These are phyloP conservation scores for Eulimnadia texana DNA, from an alignment of 1,140 invertebrate species.

Conservation along the genomic window DNA sequence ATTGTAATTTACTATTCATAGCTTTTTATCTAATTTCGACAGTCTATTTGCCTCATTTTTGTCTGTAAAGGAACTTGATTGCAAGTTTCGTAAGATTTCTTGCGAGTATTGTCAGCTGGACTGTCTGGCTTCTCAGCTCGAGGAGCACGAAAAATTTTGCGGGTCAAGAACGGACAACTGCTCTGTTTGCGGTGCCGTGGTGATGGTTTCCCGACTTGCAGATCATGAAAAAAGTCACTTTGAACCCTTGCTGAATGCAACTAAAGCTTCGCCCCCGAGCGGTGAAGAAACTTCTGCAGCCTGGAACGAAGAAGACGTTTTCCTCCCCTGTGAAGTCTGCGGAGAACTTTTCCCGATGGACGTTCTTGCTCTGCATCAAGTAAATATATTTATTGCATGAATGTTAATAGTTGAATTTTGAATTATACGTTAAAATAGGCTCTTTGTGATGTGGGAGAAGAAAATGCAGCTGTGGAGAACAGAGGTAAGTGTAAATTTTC, in stretches of 20 bases:
- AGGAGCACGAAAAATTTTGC: conserved; percentile 46
- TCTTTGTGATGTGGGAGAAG: no score
- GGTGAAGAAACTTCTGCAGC: conserved; percentile 34
- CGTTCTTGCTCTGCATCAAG: background rate
- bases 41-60: background rate
- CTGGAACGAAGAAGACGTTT: conserved; percentile 43
- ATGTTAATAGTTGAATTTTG: no score
- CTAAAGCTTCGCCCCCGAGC: background rate
- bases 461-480: no score
- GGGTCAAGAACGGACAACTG: conserved; percentile 48
- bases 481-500: no score
- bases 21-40: background rate
- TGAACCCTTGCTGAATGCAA: no score
- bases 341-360: background rate
- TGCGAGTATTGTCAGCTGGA: conserved; percentile 47
- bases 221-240: background rate
- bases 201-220: background rate
- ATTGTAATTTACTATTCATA: background rate
- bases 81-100: conserved; percentile 27
- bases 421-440: no score
- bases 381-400: no score
- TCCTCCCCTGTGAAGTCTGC: conserved; percentile 34
- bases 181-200: conserved; percentile 32
- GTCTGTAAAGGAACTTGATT: conserved; percentile 27
- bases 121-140: conserved; percentile 37